phyloP scores from a whole-genome alignment of 1,140 invertebrate genomes.

The Tetragnatha versicolor region DNA sequence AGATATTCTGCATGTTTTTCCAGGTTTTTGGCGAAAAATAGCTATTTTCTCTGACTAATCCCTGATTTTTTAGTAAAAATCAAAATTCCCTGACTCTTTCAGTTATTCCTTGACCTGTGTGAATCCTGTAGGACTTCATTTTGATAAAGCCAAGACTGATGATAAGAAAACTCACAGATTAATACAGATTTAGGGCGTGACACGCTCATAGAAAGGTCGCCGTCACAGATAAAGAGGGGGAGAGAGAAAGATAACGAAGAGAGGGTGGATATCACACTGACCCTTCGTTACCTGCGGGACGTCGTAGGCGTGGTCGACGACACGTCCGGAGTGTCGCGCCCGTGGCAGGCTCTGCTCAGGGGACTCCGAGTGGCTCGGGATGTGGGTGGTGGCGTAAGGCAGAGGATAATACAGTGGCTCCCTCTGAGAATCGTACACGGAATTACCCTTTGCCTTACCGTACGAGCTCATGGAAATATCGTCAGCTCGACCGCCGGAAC shows the following conservation, averaged over 20 bases:
- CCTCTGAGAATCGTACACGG: constrained; percentile 51
- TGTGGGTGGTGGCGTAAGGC: constrained; percentile 57
- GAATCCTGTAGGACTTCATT: too few species aligned
- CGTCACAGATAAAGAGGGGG: too few species aligned
- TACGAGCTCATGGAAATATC: constrained; percentile 58
- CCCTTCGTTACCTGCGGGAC: constrained; percentile 56
- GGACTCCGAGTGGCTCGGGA: constrained; percentile 35
- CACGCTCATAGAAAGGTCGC: too few species aligned
- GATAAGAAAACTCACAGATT: too few species aligned
- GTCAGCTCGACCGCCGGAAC: constrained; percentile 55
- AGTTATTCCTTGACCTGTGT: too few species aligned
- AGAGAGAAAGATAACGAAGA: constrained; percentile 5
- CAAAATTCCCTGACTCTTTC: too few species aligned
- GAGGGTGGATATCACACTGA: constrained; percentile 42
- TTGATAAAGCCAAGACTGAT: too few species aligned
- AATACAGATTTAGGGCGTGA: too few species aligned
- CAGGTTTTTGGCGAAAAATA: too few species aligned
- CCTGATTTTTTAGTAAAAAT: too few species aligned
- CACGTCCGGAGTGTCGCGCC: background rate
- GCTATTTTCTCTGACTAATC: too few species aligned
- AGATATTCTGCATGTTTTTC: too few species aligned
- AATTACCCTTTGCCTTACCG: constrained; percentile 56
- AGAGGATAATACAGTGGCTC: constrained; percentile 57
- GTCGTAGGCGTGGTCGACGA: constrained; percentile 53
- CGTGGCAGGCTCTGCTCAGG: constrained; percentile 40